These are phyloP conservation scores for Gracilinanus agilis DNA, from an alignment of 2,113 vertebrate genomes.

Conservation along the genomic window DNA sequence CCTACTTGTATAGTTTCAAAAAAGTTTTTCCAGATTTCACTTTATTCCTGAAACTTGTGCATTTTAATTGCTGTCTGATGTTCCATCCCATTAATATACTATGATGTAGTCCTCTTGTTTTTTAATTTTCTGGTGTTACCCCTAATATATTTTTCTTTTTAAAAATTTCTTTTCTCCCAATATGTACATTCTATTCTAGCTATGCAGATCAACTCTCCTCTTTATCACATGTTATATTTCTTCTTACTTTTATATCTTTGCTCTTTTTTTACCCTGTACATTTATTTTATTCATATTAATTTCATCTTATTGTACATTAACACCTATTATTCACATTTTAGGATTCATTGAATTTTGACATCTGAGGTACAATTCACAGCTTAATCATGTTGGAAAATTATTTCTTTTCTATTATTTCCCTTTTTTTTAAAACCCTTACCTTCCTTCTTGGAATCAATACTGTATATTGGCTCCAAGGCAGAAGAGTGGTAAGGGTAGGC, in stretches of 20 bases:
- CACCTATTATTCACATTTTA: slow-evolving; percentile 62
- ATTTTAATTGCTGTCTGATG: not conserved
- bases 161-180: too few relatives aligned
- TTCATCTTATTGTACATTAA: slow-evolving; percentile 62
- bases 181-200: too few relatives aligned
- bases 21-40: not conserved
- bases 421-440: too few relatives aligned
- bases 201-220: not conserved
- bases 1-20: not conserved
- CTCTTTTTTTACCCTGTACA: not conserved
- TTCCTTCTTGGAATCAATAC: too few relatives aligned
- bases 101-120: not conserved
- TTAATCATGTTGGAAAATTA: slow-evolving; percentile 61
- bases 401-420: slow-evolving; percentile 50
- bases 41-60: not conserved
- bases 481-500: too few relatives aligned
- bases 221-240: not conserved
- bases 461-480: too few relatives aligned
- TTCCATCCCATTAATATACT: not conserved
- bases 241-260: not conserved
- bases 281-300: slow-evolving; percentile 39
- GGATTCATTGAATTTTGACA: slow-evolving; percentile 64
- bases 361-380: slow-evolving; percentile 36
- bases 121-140: not conserved
- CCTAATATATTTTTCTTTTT: too few relatives aligned